Conservation (phyloP, 2,113 vertebrate species). For the cattle (Bos taurus) region ARS-UCD2.0 NC_037328.1:139918001-139918500, state of each 20-base stretch:
- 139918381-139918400: neutral
- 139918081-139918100: neutral
- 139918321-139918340: neutral
- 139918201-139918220: too few relatives aligned
- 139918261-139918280: neutral
- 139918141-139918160: neutral
- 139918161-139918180: neutral
- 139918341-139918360: neutral
- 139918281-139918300: neutral
- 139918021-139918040: neutral
- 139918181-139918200: neutral
- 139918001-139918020: neutral
- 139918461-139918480: neutral
- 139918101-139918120: neutral
- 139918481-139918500: neutral
- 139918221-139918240: neutral
- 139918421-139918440: neutral
- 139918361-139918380: neutral
- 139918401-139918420: neutral
- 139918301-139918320: neutral
- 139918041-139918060: neutral
- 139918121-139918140: neutral
- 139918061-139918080: neutral
- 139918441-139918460: neutral
- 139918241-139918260: neutral